Evolutionary conservation across 2,888 invertebrate genomes (phyloP), one percentile per base, ranked within the genome.

Genomic region (Pristionchus mayeri): DNA sequence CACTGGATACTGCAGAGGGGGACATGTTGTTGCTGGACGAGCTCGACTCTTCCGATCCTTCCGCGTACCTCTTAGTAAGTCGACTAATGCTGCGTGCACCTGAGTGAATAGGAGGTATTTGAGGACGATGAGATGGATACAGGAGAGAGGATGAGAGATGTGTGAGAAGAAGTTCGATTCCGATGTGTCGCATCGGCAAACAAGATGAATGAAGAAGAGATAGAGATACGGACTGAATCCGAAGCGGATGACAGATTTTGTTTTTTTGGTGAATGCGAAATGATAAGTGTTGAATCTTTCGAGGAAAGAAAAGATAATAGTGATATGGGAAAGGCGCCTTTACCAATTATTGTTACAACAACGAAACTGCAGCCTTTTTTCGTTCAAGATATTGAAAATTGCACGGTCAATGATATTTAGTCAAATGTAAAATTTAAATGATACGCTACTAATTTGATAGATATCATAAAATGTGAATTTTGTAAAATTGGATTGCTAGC

Each of bases 81-180:
- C 87, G 87, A 27, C 85, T 85, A 82, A 88, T 88, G 18, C 85
- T 88, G 40, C 86, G 71, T n/a, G 86, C 82, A 11, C 85, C 85
- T 85, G 67, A n/a, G 40, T 71, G 71, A 71, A 71, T 71, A 44
- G 71, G 44, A 71, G 71, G 71, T 71, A 71, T 71, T 71, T 71
- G 71, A 71, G 67, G 18, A 27, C 7, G 18, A 16, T 16, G n/a
- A 24, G 63, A 67, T 34, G 37, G 67, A 67, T 37, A 34, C 21
- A 37, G 63, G 27, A 18, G 52, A 50, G 78, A 34, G 27, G 52
- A n/a, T 21, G 40, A 13, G 71, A 21, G 71, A 57, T 18, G 50
- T 2, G 78, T 18, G 54, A 37, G 40, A 34, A 79, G 78, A 50
- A 79, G 78, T 79, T 34, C 50, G 40, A 40, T 48, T 40, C 40